A percentile compares a stretch with the other conserved stretches of the same genome.
Conservation (phyloP, 2,888 invertebrate species). For the Ornithoptera priamus region DNA sequence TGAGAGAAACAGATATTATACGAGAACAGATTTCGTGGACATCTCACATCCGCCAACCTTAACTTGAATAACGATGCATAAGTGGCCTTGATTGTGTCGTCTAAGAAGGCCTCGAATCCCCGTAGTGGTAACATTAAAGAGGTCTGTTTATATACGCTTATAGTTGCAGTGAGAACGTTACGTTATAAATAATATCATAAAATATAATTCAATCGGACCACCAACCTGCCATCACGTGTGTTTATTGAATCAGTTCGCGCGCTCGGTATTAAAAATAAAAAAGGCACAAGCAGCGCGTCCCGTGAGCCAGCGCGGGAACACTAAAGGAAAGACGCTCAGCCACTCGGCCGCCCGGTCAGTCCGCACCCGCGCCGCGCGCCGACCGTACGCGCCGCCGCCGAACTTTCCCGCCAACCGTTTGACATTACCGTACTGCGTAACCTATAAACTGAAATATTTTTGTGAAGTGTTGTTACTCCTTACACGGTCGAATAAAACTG, state of each 20-base stretch:
- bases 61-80: no score
- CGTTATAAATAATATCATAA: constrained; percentile 27
- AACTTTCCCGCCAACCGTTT: constrained; percentile 42
- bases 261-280: constrained; percentile 51
- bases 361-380: constrained; percentile 49
- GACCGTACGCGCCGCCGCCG: constrained; percentile 46
- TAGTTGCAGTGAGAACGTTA: constrained; percentile 9
- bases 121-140: no score
- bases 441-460: constrained; percentile 31
- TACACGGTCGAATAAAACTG: constrained; percentile 21
- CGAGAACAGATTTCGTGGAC: no score
- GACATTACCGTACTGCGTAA: constrained; percentile 25
- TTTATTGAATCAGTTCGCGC: constrained; percentile 41
- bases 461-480: constrained; percentile 36
- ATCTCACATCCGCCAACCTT: no score
- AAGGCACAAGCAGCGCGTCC: constrained; percentile 51
- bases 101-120: no score
- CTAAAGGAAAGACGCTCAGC: constrained; percentile 40
- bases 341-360: constrained; percentile 45
- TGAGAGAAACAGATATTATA: no score
- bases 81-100: no score
- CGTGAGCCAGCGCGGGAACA: constrained; percentile 48
- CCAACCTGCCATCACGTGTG: constrained; percentile 58
- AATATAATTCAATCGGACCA: constrained; percentile 42
- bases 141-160: not conserved